Conservation (phyloP, 1,140 invertebrate species). For the Caerostris darwini region DNA sequence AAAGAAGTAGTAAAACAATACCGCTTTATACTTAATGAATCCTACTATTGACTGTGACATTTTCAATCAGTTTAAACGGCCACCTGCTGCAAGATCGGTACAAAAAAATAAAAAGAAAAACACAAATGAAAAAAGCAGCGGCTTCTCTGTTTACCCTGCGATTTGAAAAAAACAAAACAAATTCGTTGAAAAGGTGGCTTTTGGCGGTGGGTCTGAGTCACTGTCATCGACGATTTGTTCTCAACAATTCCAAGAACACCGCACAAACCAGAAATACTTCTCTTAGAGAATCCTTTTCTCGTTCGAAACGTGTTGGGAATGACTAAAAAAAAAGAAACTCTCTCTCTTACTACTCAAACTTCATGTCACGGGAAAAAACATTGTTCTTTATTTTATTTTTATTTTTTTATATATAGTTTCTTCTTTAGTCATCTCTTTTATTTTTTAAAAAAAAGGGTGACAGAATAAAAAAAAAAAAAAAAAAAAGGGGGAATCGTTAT, state of each 20-base stretch:
- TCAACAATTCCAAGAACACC: slow-evolving; percentile 25
- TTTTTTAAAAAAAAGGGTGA: not conserved
- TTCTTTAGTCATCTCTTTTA: not conserved
- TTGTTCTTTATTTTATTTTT: slow-evolving; percentile 26
- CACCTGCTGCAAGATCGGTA: not conserved
- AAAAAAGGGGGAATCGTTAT: not conserved
- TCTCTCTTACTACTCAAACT: not conserved
- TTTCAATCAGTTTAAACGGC: not conserved
- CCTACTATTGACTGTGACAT: too few species aligned
- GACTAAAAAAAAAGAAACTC: not conserved
- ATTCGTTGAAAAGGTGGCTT: not conserved
- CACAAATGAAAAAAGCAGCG: not conserved
- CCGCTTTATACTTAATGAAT: too few species aligned
- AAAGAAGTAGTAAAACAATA: too few species aligned
- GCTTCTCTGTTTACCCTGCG: not conserved
- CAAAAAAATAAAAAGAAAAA: not conserved
- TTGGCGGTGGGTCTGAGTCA: not conserved
- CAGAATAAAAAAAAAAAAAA: not conserved
- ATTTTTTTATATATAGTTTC: not conserved
- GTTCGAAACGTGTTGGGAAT: slow-evolving; percentile 22
- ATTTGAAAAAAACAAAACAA: not conserved
- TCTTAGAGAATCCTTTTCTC: not conserved
- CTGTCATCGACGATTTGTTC: slow-evolving; percentile 53
- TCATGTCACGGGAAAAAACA: slow-evolving; percentile 6
- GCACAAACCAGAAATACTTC: slow-evolving; percentile 48